These are phyloP conservation scores for Cariama cristata DNA, from an alignment of 2,113 vertebrate species.

Conservation along the genomic window DNA sequence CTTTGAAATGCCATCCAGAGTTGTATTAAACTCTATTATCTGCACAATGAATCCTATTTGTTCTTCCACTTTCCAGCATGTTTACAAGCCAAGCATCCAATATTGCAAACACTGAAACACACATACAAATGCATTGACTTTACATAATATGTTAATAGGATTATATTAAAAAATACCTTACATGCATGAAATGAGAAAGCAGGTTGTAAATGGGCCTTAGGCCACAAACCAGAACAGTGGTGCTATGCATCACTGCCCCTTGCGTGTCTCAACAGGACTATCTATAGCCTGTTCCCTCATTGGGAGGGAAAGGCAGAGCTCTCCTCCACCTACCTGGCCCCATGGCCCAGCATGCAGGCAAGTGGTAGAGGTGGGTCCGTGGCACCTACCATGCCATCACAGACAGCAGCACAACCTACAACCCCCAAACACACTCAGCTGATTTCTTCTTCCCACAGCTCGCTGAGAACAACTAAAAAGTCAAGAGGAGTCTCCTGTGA, in stretches of 20 bases:
- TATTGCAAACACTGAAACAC: neutral
- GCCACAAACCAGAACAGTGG: neutral
- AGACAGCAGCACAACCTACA: neutral
- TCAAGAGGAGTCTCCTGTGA: neutral
- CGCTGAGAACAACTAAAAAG: neutral
- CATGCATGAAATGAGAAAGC: neutral
- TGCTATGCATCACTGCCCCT: neutral
- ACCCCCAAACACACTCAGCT: neutral
- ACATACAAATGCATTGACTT: neutral
- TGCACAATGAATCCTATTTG: neutral
- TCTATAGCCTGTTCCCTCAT: accelerated
- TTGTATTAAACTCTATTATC: neutral
- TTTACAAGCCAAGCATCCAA: neutral
- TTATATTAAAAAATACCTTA: neutral
- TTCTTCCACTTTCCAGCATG: neutral
- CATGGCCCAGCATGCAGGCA: accelerated
- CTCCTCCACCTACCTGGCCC: neutral
- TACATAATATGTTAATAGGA: neutral
- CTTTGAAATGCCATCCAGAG: neutral
- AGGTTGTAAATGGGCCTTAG: neutral
- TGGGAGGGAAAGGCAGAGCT: neutral
- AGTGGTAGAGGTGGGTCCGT: neutral
- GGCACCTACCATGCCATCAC: accelerated
- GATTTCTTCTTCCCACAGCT: neutral
- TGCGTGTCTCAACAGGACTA: neutral